Conservation (phyloP, 2,113 vertebrate genomes). For the Ranitomeya imitator region DNA sequence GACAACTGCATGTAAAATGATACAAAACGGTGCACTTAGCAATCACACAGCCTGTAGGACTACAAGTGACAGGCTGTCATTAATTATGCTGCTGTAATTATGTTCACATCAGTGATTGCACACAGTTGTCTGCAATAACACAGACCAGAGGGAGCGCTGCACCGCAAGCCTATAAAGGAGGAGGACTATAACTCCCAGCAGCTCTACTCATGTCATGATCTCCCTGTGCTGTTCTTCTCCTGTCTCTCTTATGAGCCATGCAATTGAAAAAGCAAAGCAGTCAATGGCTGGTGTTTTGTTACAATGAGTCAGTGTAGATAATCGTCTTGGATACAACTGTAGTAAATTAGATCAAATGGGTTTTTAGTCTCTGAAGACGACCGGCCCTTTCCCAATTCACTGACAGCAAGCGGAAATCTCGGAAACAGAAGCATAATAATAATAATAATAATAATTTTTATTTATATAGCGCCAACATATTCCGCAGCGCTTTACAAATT, state of each 20-base stretch:
- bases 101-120: background rate
- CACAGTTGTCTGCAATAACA: slow-evolving; percentile 18
- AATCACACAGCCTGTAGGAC: background rate
- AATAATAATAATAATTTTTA: too few species aligned
- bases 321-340: background rate
- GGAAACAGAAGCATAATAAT: too few species aligned
- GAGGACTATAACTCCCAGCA: background rate
- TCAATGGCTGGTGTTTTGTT: background rate
- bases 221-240: too few species aligned
- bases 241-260: too few species aligned
- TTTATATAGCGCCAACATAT: too few species aligned
- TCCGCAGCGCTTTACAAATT: too few species aligned
- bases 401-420: too few species aligned
- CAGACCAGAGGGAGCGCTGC: background rate
- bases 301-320: background rate
- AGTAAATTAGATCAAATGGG: too few species aligned
- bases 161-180: background rate
- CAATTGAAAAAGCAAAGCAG: too few species aligned
- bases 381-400: too few species aligned
- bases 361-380: too few species aligned
- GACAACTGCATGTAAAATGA: background rate
- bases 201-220: too few species aligned
- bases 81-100: background rate
- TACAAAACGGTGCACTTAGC: background rate
- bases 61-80: background rate